Evolutionary conservation across 2,888 invertebrate genomes (phyloP).

Genomic region (Microdon myrmicae): DNA sequence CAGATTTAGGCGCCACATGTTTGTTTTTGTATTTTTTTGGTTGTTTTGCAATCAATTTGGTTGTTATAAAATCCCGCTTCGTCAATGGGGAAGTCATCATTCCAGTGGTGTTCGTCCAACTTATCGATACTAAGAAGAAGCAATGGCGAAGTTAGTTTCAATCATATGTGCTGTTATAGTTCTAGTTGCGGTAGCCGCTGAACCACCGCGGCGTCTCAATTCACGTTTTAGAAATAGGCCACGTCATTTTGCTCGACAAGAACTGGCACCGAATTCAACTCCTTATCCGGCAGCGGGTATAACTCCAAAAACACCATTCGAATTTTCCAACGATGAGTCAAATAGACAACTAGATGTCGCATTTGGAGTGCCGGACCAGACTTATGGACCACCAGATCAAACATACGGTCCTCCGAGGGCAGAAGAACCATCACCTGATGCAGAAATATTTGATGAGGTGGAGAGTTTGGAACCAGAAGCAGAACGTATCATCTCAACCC

Average conservation of each 20-base stretch:
- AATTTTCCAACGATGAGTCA: constrained; percentile 26
- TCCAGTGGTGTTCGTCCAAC: too few species aligned
- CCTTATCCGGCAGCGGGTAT: constrained; percentile 36
- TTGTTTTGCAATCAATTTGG: too few species aligned
- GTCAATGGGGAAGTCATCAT: too few species aligned
- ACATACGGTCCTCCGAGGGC: constrained; percentile 30
- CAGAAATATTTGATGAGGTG: constrained; percentile 23
- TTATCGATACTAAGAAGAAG: background rate
- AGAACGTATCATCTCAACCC: constrained; percentile 21
- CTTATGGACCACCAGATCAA: constrained; percentile 35
- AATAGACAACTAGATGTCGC: constrained; percentile 23
- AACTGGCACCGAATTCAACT: constrained; percentile 25
- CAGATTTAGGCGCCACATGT: too few species aligned
- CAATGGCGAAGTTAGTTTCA: constrained; percentile 26
- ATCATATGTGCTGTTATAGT: constrained; percentile 11
- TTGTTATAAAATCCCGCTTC: too few species aligned
- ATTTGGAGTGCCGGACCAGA: constrained; percentile 30
- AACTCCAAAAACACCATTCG: constrained; percentile 31
- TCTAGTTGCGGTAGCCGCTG: constrained; percentile 8
- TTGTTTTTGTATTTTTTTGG: too few species aligned
- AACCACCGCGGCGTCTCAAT: too few species aligned
- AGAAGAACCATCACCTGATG: constrained; percentile 20
- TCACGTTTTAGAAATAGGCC: constrained; percentile 24
- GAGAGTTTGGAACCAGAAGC: constrained; percentile 34
- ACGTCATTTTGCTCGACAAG: constrained; percentile 33